Conservation (phyloP, 2,888 invertebrate genomes). For the Keiferia lycopersicella region DNA sequence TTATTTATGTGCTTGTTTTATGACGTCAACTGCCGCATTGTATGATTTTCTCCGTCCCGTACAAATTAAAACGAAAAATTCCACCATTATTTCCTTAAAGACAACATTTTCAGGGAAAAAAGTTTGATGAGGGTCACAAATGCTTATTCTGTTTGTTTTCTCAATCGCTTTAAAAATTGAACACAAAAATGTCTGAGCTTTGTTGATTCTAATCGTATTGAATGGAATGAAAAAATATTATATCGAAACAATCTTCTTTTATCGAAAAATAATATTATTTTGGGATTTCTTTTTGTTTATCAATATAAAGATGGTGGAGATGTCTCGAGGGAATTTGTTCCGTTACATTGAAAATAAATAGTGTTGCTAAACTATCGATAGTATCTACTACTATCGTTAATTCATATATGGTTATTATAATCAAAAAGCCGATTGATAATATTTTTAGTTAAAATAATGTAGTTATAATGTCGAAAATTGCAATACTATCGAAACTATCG, state of each 20-base stretch:
- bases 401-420: too few relatives aligned
- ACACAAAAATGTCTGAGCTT: conserved; percentile 10
- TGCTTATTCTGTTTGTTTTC: conserved; percentile 12
- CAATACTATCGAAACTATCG: too few relatives aligned
- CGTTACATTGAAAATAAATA: too few relatives aligned
- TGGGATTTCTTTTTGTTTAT: conserved; percentile 21
- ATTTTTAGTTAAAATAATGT: too few relatives aligned
- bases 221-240: neutral
- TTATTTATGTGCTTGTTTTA: too few relatives aligned
- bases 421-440: too few relatives aligned
- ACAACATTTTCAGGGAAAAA: conserved; percentile 1
- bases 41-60: neutral
- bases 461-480: too few relatives aligned
- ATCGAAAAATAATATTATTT: neutral
- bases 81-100: neutral
- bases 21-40: neutral
- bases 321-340: neutral
- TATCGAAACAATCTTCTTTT: neutral
- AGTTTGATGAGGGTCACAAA: conserved; percentile 2
- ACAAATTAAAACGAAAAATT: neutral
- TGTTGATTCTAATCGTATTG: conserved; percentile 14
- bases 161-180: conserved; percentile 7
- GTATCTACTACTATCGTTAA: too few relatives aligned
- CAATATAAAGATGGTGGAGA: conserved; percentile 10
- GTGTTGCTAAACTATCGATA: too few relatives aligned